phyloP scores from a whole-genome alignment of 92 coral and sea anemone species.

The Bergia puertoricense region DNA sequence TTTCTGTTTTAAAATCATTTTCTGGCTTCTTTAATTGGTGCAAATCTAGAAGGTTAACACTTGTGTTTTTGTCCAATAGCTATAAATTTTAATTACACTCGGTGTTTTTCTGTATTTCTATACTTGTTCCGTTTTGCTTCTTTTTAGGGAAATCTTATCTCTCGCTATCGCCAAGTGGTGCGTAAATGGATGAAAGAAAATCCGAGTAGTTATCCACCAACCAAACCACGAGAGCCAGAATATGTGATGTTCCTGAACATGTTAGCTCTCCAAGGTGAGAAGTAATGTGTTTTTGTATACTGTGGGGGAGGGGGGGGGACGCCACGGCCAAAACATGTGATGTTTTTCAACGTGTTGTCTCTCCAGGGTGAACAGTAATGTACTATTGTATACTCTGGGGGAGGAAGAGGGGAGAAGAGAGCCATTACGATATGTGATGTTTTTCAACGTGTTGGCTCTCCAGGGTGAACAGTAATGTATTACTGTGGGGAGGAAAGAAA shows the following conservation, averaged over 20 bases:
- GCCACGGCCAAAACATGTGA: neutral
- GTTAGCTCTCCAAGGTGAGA: neutral
- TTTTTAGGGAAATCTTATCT: slow-evolving; percentile 18
- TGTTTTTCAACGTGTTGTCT: neutral
- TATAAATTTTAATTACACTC: neutral
- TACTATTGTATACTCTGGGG: neutral
- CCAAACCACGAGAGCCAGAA: slow-evolving; percentile 9
- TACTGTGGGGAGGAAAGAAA: neutral
- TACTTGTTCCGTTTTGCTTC: neutral
- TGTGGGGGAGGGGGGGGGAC: no score
- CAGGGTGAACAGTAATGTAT: neutral
- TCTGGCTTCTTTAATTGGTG: no score
- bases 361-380: neutral
- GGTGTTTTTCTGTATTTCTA: neutral
- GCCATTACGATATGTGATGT: neutral
- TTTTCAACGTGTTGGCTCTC: neutral
- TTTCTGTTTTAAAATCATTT: neutral
- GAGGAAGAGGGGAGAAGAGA: neutral
- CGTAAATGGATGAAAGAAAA: slow-evolving; percentile 2
- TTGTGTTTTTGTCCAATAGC: neutral
- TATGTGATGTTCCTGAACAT: slow-evolving; percentile 7
- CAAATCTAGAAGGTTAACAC: neutral
- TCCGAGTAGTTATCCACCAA: neutral
- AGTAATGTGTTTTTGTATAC: no score
- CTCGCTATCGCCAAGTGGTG: slow-evolving; percentile 21